Conservation (phyloP, 2,113 vertebrate genomes). For the Mustela lutreola region DNA sequence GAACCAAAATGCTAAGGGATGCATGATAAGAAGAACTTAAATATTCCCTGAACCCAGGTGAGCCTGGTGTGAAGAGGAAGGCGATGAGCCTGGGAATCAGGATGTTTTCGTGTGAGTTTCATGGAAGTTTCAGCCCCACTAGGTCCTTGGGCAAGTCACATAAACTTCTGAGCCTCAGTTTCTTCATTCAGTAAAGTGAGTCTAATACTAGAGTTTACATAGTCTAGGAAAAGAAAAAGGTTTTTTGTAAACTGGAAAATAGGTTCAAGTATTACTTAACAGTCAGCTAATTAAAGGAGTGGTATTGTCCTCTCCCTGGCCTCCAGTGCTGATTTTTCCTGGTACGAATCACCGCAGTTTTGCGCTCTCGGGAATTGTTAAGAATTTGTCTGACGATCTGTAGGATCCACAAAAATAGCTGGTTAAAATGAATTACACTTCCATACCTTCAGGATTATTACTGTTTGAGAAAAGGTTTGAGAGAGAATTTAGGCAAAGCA, state of each 20-base stretch:
- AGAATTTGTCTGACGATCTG: background rate
- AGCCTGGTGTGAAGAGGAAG: background rate
- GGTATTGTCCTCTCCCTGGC: rapidly evolving
- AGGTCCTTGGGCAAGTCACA: background rate
- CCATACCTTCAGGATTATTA: background rate
- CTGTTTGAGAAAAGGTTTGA: background rate
- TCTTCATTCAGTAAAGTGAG: background rate
- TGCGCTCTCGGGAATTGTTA: background rate
- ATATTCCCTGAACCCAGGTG: background rate
- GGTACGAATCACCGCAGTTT: background rate
- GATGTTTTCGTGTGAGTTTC: background rate
- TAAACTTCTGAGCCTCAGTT: background rate
- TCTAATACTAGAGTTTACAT: background rate
- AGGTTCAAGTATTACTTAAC: background rate
- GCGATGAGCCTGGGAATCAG: background rate
- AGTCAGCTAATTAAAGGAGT: background rate
- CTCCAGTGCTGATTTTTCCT: background rate
- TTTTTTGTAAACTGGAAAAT: background rate
- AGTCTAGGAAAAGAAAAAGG: background rate
- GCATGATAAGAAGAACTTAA: background rate
- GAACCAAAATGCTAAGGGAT: background rate
- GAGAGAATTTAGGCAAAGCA: background rate
- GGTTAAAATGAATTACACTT: background rate
- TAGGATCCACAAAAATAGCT: background rate
- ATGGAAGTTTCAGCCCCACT: background rate